Conservation (phyloP, 2,888 invertebrate genomes). For the Heliconius ismenius region DNA sequence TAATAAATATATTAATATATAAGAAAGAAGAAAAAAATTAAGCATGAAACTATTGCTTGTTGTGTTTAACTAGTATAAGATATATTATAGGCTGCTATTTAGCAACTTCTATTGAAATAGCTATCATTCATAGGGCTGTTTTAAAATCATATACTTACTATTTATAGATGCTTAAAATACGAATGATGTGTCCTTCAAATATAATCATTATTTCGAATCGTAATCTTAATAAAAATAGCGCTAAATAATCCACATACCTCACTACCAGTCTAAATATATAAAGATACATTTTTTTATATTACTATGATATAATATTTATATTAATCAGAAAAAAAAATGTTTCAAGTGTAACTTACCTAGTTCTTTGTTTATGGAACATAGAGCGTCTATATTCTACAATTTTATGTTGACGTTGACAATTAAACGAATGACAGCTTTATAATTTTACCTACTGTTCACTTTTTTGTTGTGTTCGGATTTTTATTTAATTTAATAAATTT, state of each 20-base stretch:
- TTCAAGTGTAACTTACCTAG: not conserved
- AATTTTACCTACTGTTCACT: not conserved
- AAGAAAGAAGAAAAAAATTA: constrained; percentile 13
- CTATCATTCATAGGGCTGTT: not conserved
- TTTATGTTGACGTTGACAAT: constrained; percentile 38
- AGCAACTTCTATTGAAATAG: not conserved
- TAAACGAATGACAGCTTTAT: constrained; percentile 25
- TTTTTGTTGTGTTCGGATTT: not conserved
- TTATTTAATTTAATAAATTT: not conserved
- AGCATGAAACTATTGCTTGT: constrained; percentile 23
- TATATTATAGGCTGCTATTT: not conserved
- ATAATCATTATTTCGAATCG: not conserved
- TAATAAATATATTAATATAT: constrained; percentile 29
- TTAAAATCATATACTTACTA: not conserved
- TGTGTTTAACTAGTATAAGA: not conserved
- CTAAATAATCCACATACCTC: not conserved
- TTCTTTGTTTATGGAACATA: constrained; percentile 19
- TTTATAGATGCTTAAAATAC: not conserved
- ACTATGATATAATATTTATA: not conserved
- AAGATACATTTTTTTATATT: not conserved
- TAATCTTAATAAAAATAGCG: not conserved
- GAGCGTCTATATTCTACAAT: constrained; percentile 9
- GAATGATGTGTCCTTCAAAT: not conserved
- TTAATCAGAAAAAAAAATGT: not conserved
- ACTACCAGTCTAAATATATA: not conserved